Conservation (phyloP, 2,888 invertebrate genomes). For the Erebia ligea region DNA sequence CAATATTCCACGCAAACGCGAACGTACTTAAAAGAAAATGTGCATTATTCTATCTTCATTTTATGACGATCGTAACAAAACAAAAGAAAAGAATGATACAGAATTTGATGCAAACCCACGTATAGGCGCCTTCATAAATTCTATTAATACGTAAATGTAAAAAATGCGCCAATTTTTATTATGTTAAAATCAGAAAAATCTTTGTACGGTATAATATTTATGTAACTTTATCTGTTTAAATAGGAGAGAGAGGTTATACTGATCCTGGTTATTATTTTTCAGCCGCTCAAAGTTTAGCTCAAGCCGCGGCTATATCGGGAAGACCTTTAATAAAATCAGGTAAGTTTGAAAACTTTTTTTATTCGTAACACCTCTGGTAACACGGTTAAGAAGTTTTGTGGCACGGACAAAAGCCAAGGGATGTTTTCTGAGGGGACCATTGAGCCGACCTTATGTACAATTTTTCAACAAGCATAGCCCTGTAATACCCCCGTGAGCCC, state of each 20-base stretch:
- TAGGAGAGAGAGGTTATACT: not conserved
- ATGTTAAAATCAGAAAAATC: no score
- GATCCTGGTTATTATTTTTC: slow-evolving; percentile 22
- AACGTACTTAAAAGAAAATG: slow-evolving; percentile 9
- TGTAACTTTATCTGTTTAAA: no score
- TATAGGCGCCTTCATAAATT: not conserved
- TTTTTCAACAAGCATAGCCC: slow-evolving; percentile 58
- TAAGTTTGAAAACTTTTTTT: slow-evolving; percentile 37
- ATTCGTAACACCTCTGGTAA: not conserved
- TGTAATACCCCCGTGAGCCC: slow-evolving; percentile 52
- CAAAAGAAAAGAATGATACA: slow-evolving; percentile 17
- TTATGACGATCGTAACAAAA: slow-evolving; percentile 14
- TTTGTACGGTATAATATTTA: no score
- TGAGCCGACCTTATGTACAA: slow-evolving; percentile 52
- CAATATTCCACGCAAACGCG: slow-evolving; percentile 1
- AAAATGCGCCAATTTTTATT: no score
- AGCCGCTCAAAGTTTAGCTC: slow-evolving; percentile 42
- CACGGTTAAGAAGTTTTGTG: slow-evolving; percentile 10
- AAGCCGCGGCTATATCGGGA: slow-evolving; percentile 39
- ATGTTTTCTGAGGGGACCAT: slow-evolving; percentile 51
- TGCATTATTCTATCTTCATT: slow-evolving; percentile 13
- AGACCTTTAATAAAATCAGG: slow-evolving; percentile 46
- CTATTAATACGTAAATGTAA: not conserved
- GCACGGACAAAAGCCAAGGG: slow-evolving; percentile 24
- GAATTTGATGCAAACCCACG: not conserved